Evolutionary conservation across 2,888 invertebrate species (phyloP), one percentile per base, ranked within the genome.

Genomic region (Papilio protenor): DNA sequence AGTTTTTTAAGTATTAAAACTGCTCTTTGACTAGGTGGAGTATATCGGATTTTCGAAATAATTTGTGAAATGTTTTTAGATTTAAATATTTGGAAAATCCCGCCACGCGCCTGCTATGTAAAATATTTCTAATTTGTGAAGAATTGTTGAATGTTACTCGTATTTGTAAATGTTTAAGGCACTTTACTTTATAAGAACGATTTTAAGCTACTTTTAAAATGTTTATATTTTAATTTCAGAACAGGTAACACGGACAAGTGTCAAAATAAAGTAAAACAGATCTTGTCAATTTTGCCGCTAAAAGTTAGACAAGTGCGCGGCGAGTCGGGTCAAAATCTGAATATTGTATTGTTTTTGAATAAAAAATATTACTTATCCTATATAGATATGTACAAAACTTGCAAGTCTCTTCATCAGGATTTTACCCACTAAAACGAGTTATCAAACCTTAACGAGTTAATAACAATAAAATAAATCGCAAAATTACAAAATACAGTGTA

Each of bases 381-480:
- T 87, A 40, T 87, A 94, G 92, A 94, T 94, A 94, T 94, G 92
- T 94, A 94, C 94, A 94, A 87, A 92, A 90, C 90, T 91, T 91
- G 90, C 89, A 92, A 93, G 94, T 94, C 93, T 92, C 92, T 89
- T 92, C 85, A 90, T 91, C 87, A 90, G 90, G 90, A 90, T 89
- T 89, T 90, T 88, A 90, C 87, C 89, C 88, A 90, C 88, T 86
- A 87, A 84, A 89, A 81, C 80, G 81, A 88, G 87, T 90, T 89
- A 87, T 91, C 91, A 93, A 94, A 92, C 89, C 92, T 91, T 93
- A 92, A 83, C 66, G 79, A 88, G 87, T 92, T 90, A 91, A 90
- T 85, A 87, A 87, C 87, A 90, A 91, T 88, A 90, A 85, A 88
- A 89, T 89, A 90, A 90, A 90, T 90, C 88, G 90, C 88, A 92